Percentiles rank a stretch among this genome's conserved stretches.
These are phyloP conservation scores for Arenaria interpres DNA, from an alignment of 2,113 vertebrate species.

Conservation along the genomic window DNA sequence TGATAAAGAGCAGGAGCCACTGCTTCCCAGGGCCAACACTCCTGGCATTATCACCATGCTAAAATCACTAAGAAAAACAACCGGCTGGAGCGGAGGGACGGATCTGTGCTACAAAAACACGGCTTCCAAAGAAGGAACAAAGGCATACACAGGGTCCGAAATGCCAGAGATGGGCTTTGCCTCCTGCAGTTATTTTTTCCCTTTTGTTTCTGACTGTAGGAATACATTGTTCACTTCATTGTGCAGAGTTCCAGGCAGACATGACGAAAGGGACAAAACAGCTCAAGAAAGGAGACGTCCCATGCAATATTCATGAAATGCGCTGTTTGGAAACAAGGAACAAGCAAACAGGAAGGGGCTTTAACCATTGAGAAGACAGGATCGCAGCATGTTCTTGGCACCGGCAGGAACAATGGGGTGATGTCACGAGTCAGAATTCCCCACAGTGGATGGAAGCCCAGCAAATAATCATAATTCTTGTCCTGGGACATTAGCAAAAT, in stretches of 20 bases:
- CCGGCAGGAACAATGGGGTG: constrained; percentile 30
- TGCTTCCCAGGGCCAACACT: neutral
- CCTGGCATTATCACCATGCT: neutral
- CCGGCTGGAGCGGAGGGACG: neutral
- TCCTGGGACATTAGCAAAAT: neutral
- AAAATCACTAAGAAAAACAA: constrained; percentile 1
- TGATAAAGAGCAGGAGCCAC: neutral
- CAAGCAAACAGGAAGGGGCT: constrained; percentile 30
- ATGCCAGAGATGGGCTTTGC: constrained; percentile 29
- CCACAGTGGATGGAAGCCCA: neutral
- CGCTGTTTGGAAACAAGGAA: constrained; percentile 3
- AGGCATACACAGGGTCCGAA: neutral
- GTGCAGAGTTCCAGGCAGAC: constrained; percentile 53
- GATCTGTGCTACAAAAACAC: neutral
- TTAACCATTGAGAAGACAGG: neutral
- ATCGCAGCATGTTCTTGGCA: neutral
- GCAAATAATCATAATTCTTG: constrained; percentile 5
- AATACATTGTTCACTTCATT: neutral
- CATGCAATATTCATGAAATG: neutral
- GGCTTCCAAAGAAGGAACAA: neutral
- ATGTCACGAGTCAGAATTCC: constrained; percentile 52
- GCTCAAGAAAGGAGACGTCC: constrained; percentile 24
- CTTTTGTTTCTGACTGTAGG: neutral
- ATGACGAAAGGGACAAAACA: constrained; percentile 46
- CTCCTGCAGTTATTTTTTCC: constrained; percentile 49